A percentile compares a stretch with the other conserved stretches of the same genome.
phyloP scores from a whole-genome alignment of 2,113 vertebrate species.

The Peromyscus maniculatus region DNA sequence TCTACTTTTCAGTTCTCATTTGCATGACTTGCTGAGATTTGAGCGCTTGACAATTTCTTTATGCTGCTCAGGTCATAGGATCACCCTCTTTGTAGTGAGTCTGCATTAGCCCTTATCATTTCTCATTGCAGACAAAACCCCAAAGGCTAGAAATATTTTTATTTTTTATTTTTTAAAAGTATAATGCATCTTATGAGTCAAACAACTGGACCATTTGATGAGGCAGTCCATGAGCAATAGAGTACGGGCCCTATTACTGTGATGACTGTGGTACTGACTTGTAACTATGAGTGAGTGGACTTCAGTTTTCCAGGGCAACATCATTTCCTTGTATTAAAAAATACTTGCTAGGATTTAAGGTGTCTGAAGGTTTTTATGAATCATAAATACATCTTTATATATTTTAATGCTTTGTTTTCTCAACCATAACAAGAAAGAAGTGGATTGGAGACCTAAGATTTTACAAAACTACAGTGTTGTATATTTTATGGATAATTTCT shows the following conservation, averaged over 20 bases:
- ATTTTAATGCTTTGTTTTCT: neutral
- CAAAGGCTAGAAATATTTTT: neutral
- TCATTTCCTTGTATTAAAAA: neutral
- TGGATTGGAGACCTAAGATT: neutral
- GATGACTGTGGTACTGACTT: neutral
- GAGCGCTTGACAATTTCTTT: neutral
- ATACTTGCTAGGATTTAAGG: neutral
- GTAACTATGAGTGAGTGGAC: rapidly evolving
- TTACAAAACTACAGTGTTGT: neutral
- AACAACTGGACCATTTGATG: neutral
- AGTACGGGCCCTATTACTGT: neutral
- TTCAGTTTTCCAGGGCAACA: neutral
- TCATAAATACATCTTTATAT: neutral
- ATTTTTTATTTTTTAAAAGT: neutral
- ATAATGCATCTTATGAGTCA: neutral
- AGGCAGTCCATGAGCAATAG: neutral
- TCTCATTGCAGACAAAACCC: neutral
- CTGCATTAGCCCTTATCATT: neutral
- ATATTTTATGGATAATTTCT: neutral
- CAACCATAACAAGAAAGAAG: neutral
- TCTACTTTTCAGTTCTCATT: neutral
- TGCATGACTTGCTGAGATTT: neutral
- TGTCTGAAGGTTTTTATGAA: neutral
- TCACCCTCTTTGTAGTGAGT: neutral
- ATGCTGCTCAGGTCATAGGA: slow-evolving; percentile 35